Evolutionary conservation across 2,888 invertebrate species (phyloP).

Genomic region (Escarpia spicata): DNA sequence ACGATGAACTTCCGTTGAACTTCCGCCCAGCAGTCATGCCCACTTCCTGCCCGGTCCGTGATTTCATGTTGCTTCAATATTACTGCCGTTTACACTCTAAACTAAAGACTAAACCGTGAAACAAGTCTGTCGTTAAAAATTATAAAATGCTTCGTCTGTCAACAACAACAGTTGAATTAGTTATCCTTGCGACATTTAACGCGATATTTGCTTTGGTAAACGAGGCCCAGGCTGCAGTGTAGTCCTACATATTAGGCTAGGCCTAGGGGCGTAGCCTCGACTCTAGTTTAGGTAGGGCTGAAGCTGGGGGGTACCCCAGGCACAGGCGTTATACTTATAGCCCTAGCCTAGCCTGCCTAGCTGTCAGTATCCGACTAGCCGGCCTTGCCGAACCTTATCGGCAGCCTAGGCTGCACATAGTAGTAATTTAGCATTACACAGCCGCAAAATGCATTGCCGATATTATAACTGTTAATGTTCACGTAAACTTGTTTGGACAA

Average conservation of each 20-base stretch:
- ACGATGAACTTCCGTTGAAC: conserved; percentile 16
- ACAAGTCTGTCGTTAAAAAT: not conserved
- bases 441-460: not conserved
- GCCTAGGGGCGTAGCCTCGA: too few species aligned
- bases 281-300: too few species aligned
- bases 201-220: not conserved
- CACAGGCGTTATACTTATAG: too few species aligned
- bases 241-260: too few species aligned
- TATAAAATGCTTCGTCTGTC: not conserved
- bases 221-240: too few species aligned
- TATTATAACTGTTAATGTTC: not conserved
- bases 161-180: not conserved
- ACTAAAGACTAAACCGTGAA: not conserved
- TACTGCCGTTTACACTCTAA: not conserved
- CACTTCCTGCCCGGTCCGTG: not conserved
- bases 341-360: too few species aligned
- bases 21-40: not conserved
- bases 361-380: too few species aligned
- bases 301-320: too few species aligned
- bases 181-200: not conserved
- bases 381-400: too few species aligned
- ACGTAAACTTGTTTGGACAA: not conserved
- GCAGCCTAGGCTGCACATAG: not conserved
- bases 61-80: not conserved
- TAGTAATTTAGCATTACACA: not conserved